Evolutionary conservation across 2,888 invertebrate species (phyloP).

Genomic region (Cheilosia urbana): DNA sequence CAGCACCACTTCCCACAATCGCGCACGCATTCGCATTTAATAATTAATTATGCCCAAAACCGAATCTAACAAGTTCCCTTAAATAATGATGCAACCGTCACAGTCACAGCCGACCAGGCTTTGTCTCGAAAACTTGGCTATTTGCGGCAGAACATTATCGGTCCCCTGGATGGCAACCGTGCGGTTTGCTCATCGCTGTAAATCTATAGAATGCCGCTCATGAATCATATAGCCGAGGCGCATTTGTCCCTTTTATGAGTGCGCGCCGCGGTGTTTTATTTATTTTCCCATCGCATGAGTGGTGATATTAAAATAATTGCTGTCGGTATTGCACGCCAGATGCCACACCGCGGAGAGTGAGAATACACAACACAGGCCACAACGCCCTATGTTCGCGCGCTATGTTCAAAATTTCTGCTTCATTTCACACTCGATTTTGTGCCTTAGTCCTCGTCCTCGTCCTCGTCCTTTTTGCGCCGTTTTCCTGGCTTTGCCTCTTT

Average conservation of each 20-base stretch:
- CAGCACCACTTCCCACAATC: too few relatives aligned
- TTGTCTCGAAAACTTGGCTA: slow-evolving; percentile 58
- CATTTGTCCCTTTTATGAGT: slow-evolving; percentile 56
- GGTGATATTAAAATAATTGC: slow-evolving; percentile 71
- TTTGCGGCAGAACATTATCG: slow-evolving; percentile 39
- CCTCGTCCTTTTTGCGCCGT: too few relatives aligned
- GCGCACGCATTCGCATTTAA: slow-evolving; percentile 49
- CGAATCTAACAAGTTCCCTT: slow-evolving; percentile 67
- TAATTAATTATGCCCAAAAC: slow-evolving; percentile 74
- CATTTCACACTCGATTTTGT: slow-evolving; percentile 62
- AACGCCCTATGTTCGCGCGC: slow-evolving; percentile 54
- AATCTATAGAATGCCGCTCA: neutral
- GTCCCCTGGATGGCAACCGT: slow-evolving; percentile 59
- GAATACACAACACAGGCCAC: slow-evolving; percentile 14
- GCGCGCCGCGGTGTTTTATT: slow-evolving; percentile 53
- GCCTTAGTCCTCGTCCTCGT: slow-evolving; percentile 3
- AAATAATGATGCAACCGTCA: slow-evolving; percentile 55
- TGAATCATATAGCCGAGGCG: slow-evolving; percentile 38
- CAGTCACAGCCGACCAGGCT: slow-evolving; percentile 17
- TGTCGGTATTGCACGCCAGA: slow-evolving; percentile 66
- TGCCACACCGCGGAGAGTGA: slow-evolving; percentile 42
- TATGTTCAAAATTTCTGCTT: slow-evolving; percentile 50
- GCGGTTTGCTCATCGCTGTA: slow-evolving; percentile 39
- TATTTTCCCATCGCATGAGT: slow-evolving; percentile 66
- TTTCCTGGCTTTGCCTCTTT: neutral